These are phyloP conservation scores for Parthenolecanium corni DNA, from an alignment of 2,888 invertebrate species.

Conservation along the genomic window DNA sequence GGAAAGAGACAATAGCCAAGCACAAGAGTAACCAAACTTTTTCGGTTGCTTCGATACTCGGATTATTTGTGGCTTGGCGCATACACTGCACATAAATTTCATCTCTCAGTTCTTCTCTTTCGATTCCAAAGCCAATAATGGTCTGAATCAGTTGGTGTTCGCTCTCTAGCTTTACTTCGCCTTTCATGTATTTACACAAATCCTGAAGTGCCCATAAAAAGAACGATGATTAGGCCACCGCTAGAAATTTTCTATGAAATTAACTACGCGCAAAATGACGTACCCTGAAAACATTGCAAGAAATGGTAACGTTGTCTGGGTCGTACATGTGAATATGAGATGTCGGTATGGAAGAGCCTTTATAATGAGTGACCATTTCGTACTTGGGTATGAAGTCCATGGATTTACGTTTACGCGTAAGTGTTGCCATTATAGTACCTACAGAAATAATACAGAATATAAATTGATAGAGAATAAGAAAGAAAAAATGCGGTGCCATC, in stretches of 20 bases:
- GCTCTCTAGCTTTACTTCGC: conserved; percentile 71
- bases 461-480: background rate
- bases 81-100: conserved; percentile 84
- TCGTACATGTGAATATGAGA: conserved; percentile 92
- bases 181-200: conserved; percentile 76
- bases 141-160: conserved; percentile 74
- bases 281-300: conserved; percentile 81
- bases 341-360: conserved; percentile 76
- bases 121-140: conserved; percentile 74
- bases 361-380: conserved; percentile 84
- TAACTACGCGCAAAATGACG: conserved; percentile 38
- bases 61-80: conserved; percentile 79
- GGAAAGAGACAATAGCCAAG: conserved; percentile 81
- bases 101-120: conserved; percentile 81
- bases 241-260: background rate
- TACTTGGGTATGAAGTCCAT: conserved; percentile 73
- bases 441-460: conserved; percentile 6
- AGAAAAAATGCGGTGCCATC: background rate
- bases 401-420: conserved; percentile 66
- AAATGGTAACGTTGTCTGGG: conserved; percentile 81
- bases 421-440: conserved; percentile 67
- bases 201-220: conserved; percentile 61
- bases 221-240: background rate
- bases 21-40: conserved; percentile 81
- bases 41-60: conserved; percentile 68